Evolutionary conservation across 2,797 vertebrate species (phyloP).

Genomic region (Sebastes matsubarae): DNA sequence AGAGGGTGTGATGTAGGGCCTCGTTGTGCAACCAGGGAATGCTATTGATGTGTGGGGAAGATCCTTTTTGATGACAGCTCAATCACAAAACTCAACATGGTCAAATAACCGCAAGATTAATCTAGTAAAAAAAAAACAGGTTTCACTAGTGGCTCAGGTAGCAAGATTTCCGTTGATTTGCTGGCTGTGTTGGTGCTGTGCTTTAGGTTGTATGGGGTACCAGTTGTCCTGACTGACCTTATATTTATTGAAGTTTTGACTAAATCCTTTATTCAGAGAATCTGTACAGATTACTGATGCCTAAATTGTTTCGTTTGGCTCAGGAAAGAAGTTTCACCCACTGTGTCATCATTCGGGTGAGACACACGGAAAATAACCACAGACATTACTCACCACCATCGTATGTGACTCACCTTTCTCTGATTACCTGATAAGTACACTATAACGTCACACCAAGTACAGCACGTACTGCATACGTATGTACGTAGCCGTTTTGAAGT

Average conservation of each 20-base stretch:
- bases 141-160: conserved; percentile 21
- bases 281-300: not conserved
- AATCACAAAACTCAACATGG: conserved; percentile 65
- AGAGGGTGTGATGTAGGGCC: conserved; percentile 75
- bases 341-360: conserved; percentile 58
- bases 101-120: conserved; percentile 49
- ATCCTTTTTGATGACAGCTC: conserved; percentile 69
- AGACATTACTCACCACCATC: conserved; percentile 66
- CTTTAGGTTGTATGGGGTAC: not conserved
- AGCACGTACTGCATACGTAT: not conserved
- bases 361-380: conserved; percentile 76
- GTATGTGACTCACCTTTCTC: conserved; percentile 74
- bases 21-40: conserved; percentile 67
- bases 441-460: conserved; percentile 24
- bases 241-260: conserved; percentile 8
- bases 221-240: not conserved
- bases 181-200: not conserved
- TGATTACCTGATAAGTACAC: conserved; percentile 46
- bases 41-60: conserved; percentile 49
- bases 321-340: conserved; percentile 52
- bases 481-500: not conserved
- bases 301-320: conserved; percentile 25
- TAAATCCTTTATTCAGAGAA: not conserved
- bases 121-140: not conserved
- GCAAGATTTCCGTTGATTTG: conserved; percentile 26